Evolutionary conservation across 2,888 invertebrate genomes (phyloP), one percentile per base, ranked within the genome.

Genomic region (Plagodis dolabraria): DNA sequence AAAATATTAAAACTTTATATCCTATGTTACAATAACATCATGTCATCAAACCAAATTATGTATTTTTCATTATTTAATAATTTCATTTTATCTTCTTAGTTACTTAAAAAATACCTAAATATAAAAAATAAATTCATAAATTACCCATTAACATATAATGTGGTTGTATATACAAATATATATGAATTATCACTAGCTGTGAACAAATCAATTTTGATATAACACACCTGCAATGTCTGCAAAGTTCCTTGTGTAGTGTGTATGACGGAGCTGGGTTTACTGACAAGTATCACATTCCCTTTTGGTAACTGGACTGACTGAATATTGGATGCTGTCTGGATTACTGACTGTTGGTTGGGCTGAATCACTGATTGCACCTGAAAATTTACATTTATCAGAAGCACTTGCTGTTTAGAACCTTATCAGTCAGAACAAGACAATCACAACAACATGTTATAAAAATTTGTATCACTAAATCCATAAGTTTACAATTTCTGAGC

Each of bases 361-460:
- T 99, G 98, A 87, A 98, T 98, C 68, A 98, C 98, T 76, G 98
- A 98, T 90, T 98, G 98, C 69, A 97, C 97, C 96, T 98, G 93
- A 57, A 94, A 89, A 60, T 49, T 65, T 58, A 57, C 35, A 59
- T 44, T 60, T 47, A 38, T 47, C 35, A 12, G 47, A 54, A 53
- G 34, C 64, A 70, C 12, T 53, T 34, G 9, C 35, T 12, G 38
- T 10, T 22, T 43, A 12, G 47, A 6, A 38, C 33, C 33, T 52
- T 57, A 52, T 34, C 22, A 47, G 22, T 50, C 38, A 33, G 12
- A 40, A 33, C 33, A 6, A 35, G 10, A 22, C 36, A 22, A n/a
- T 5, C 42, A 42, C 5, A 9, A 42, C 2, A n/a, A 42, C 10
- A n/a, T n/a, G 7, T 6, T 5, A 42, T 42, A 8, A 42, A 2